phyloP scores from a whole-genome alignment of 2,113 vertebrate genomes.

The Tragelaphus scriptus region DNA sequence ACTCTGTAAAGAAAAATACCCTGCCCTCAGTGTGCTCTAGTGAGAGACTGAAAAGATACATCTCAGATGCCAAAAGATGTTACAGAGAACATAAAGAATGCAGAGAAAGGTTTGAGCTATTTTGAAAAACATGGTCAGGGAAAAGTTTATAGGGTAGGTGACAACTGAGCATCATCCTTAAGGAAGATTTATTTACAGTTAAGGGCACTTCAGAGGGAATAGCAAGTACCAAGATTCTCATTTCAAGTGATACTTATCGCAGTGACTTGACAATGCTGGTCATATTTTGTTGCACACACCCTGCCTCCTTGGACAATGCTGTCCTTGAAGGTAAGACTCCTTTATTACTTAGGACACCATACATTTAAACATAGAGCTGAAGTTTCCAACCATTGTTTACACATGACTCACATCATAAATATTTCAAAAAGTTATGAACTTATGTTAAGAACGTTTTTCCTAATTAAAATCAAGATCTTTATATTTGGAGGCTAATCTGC shows the following conservation, averaged over 20 bases:
- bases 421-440: neutral
- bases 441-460: neutral
- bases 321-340: neutral
- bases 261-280: neutral
- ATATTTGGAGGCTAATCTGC: neutral
- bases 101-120: neutral
- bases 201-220: neutral
- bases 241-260: neutral
- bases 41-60: neutral
- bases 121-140: neutral
- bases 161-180: neutral
- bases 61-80: neutral
- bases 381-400: neutral
- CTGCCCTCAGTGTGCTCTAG: neutral
- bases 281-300: neutral
- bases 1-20: neutral
- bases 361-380: neutral
- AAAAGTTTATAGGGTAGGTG: neutral
- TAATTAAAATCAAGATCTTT: neutral
- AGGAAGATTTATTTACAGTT: neutral
- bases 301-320: neutral
- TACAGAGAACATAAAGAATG: neutral
- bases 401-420: neutral
- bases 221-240: neutral
- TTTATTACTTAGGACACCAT: neutral